phyloP scores from a whole-genome alignment of 2,113 vertebrate species.

The pig (Sus scrofa) region DNA sequence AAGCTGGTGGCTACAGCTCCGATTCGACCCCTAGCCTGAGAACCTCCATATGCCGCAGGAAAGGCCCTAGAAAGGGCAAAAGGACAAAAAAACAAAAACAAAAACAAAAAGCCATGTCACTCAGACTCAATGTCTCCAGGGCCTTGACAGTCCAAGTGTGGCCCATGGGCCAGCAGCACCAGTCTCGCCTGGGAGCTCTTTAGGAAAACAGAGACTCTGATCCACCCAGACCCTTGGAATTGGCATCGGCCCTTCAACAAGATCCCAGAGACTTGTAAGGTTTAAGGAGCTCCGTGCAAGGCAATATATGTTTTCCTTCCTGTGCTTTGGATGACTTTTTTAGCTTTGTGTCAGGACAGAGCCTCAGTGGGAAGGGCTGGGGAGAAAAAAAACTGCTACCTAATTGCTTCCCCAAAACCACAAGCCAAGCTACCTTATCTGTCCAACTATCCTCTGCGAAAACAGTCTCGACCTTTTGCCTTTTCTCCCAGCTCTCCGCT shows the following conservation, averaged over 20 bases:
- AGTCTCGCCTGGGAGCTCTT: fast-evolving
- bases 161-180: fast-evolving
- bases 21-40: too few species aligned
- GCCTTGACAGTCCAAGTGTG: neutral
- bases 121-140: neutral
- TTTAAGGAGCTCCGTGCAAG: neutral
- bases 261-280: fast-evolving
- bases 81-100: too few species aligned
- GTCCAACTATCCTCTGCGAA: neutral
- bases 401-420: neutral
- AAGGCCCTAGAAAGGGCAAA: too few species aligned
- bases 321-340: neutral
- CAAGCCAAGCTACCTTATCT: neutral
- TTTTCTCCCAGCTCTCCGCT: neutral
- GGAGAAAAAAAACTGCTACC: neutral
- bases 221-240: neutral
- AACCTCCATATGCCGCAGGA: too few species aligned
- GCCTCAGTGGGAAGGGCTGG: fast-evolving
- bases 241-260: fast-evolving
- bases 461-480: neutral
- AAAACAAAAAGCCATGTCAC: too few species aligned
- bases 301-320: fast-evolving
- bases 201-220: neutral
- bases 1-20: too few species aligned
- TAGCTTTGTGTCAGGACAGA: neutral